These are phyloP conservation scores for Pelmatolapia mariae DNA, from an alignment of 2,113 vertebrate species.

Conservation along the genomic window DNA sequence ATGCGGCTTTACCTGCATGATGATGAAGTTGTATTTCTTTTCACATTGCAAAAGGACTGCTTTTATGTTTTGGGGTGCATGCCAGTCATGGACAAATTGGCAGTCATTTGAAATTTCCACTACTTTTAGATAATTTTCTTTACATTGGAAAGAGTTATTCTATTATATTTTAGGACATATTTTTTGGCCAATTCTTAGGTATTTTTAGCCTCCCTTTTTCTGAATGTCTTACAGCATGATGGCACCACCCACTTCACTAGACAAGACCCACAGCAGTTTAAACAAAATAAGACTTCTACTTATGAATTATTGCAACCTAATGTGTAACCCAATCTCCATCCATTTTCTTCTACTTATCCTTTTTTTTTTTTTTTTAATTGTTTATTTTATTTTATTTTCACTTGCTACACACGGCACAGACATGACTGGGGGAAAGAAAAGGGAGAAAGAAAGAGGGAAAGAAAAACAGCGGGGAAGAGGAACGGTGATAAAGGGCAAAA, in stretches of 20 bases:
- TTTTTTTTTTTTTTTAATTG: neutral
- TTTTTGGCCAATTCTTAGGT: neutral
- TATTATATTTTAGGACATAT: neutral
- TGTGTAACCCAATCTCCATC: neutral
- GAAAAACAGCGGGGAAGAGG: neutral
- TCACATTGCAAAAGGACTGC: neutral
- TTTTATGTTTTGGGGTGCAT: neutral
- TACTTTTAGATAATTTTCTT: neutral
- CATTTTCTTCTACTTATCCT: neutral
- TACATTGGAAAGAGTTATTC: neutral
- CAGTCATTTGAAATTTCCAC: neutral
- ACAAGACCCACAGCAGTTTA: neutral
- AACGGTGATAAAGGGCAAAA: neutral
- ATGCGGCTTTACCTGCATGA: neutral
- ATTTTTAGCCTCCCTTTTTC: neutral
- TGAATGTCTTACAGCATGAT: neutral
- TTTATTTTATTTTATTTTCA: neutral
- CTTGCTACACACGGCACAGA: neutral
- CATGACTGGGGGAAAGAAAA: neutral
- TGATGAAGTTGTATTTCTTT: neutral
- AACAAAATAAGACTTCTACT: neutral
- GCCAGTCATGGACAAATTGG: neutral
- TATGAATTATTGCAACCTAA: neutral
- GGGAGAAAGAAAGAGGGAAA: neutral
- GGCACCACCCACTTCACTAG: neutral